These are phyloP conservation scores for Cryptoblepharus egeriae DNA, from an alignment of 2,797 vertebrate genomes.

Conservation along the genomic window DNA sequence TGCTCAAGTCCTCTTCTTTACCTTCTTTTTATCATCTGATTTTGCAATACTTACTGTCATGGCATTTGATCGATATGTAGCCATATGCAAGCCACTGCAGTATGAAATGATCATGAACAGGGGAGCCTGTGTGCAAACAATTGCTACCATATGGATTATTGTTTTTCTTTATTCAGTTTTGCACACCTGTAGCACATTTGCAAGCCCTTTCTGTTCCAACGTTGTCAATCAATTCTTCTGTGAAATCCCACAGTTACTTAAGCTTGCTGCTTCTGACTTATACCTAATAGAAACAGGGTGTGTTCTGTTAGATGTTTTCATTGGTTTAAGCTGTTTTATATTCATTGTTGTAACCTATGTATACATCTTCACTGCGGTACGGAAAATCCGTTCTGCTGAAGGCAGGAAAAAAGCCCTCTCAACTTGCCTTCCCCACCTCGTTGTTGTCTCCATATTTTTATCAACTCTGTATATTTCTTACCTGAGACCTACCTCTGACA, in stretches of 20 bases:
- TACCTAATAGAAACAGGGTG: too few relatives aligned
- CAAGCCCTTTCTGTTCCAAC: too few relatives aligned
- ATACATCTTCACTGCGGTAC: too few relatives aligned
- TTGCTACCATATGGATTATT: constrained; percentile 6
- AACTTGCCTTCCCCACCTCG: constrained; percentile 7
- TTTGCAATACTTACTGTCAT: constrained; percentile 23
- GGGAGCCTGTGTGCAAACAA: background rate
- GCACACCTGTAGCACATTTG: background rate
- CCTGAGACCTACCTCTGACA: background rate
- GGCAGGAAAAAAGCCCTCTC: background rate
- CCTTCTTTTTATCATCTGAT: constrained; percentile 10
- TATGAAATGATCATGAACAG: constrained; percentile 18
- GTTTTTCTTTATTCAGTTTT: background rate
- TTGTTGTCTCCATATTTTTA: background rate
- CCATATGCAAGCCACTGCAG: constrained; percentile 25
- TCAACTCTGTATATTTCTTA: background rate
- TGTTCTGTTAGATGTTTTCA: too few relatives aligned
- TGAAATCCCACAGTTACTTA: too few relatives aligned
- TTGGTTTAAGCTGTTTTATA: too few relatives aligned
- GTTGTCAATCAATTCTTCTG: too few relatives aligned
- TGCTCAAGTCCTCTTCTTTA: constrained; percentile 4
- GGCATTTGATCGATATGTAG: constrained; percentile 32
- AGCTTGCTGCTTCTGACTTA: too few relatives aligned
- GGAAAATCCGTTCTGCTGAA: background rate
- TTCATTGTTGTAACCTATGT: too few relatives aligned